Conservation (phyloP, 2,888 invertebrate genomes). For the Leptopilina myrica region DNA sequence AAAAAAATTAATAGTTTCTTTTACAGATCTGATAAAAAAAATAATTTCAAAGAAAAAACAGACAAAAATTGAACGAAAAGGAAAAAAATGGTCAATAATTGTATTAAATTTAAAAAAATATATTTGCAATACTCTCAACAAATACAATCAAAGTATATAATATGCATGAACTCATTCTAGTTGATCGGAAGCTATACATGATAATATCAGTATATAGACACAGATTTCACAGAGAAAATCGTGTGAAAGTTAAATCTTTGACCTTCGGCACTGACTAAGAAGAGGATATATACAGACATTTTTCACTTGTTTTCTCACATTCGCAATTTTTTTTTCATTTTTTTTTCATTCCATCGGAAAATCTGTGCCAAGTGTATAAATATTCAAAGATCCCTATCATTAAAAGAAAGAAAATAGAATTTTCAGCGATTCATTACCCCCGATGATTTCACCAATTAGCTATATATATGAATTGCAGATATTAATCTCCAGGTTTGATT, state of each 20-base stretch:
- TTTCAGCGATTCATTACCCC: neutral
- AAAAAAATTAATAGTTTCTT: too few species aligned
- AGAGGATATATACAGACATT: neutral
- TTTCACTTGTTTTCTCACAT: neutral
- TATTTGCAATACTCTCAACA: too few species aligned
- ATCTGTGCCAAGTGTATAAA: slow-evolving; percentile 11
- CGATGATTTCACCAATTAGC: slow-evolving; percentile 13
- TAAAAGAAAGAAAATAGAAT: slow-evolving; percentile 1
- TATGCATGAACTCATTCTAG: too few species aligned
- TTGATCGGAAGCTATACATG: slow-evolving; percentile 5
- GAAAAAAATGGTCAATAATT: too few species aligned
- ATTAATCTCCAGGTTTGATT: slow-evolving; percentile 9
- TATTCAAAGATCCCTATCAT: neutral
- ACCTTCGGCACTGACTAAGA: neutral
- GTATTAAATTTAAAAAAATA: too few species aligned
- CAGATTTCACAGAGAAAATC: slow-evolving; percentile 6
- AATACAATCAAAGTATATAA: too few species aligned
- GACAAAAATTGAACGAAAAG: too few species aligned
- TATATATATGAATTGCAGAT: slow-evolving; percentile 20
- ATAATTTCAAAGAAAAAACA: too few species aligned
- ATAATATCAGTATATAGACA: neutral
- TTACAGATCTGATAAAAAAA: too few species aligned
- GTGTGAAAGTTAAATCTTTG: slow-evolving; percentile 17
- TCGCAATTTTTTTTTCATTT: neutral
- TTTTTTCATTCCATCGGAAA: neutral